Evolutionary conservation across 2,888 invertebrate species (phyloP).

Genomic region (Mesorhabditis sp.): DNA sequence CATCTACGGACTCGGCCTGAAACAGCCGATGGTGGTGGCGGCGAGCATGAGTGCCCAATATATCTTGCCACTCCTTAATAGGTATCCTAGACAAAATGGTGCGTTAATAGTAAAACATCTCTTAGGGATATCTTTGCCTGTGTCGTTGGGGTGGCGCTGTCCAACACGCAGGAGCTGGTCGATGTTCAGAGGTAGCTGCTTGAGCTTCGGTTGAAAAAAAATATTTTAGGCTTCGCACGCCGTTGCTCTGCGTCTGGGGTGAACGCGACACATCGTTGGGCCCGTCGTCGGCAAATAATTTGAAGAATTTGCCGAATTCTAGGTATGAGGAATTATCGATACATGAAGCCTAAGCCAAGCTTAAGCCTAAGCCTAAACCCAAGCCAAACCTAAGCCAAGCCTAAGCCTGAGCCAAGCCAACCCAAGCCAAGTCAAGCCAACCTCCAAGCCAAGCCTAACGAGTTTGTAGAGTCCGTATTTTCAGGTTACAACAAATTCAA

Average conservation of each 20-base stretch:
- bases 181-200: neutral
- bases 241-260: slow-evolving; percentile 38
- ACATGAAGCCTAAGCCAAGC: too few relatives aligned
- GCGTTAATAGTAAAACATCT: neutral
- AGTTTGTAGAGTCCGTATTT: neutral
- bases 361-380: too few relatives aligned
- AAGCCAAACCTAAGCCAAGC: too few relatives aligned
- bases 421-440: too few relatives aligned
- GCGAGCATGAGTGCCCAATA: slow-evolving; percentile 41
- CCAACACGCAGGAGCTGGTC: slow-evolving; percentile 35
- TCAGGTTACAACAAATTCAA: slow-evolving; percentile 26
- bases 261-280: slow-evolving; percentile 35
- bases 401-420: too few relatives aligned
- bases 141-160: slow-evolving; percentile 37
- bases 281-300: slow-evolving; percentile 37
- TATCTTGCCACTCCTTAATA: slow-evolving; percentile 30
- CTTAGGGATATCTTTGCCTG: slow-evolving; percentile 18
- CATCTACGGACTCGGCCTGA: slow-evolving; percentile 27
- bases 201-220: neutral
- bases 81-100: neutral
- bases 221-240: slow-evolving; percentile 23
- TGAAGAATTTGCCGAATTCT: slow-evolving; percentile 27
- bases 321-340: neutral
- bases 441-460: too few relatives aligned
- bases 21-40: slow-evolving; percentile 34